These are phyloP conservation scores for Conger conger DNA, from an alignment of 2,113 vertebrate genomes.

Conservation along the genomic window DNA sequence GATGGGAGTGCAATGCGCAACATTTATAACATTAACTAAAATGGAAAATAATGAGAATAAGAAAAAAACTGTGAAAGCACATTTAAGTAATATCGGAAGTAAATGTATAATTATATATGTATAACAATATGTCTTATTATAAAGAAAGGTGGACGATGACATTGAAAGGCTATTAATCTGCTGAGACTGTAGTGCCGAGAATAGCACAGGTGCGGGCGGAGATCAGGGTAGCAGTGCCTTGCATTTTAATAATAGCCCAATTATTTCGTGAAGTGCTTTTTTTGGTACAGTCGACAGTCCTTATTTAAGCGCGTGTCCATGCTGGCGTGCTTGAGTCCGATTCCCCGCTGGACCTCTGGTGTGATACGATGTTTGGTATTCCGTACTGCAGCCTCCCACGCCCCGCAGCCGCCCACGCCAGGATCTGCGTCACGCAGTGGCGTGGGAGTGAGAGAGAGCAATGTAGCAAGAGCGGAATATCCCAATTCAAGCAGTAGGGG, in stretches of 20 bases:
- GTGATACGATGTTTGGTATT: slow-evolving; percentile 49
- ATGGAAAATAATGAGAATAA: not conserved
- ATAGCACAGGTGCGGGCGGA: not conserved
- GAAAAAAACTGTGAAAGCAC: too few species aligned
- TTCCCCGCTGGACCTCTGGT: slow-evolving; percentile 26
- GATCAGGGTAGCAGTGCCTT: not conserved
- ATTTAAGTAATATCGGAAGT: not conserved
- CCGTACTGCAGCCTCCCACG: slow-evolving; percentile 60
- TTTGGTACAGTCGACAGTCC: not conserved
- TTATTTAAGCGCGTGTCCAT: not conserved
- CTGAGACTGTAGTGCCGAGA: not conserved
- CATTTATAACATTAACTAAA: not conserved
- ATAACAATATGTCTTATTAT: not conserved
- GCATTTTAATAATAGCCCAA: not conserved
- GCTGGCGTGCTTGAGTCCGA: not conserved
- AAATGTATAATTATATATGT: not conserved
- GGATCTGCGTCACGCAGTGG: slow-evolving; percentile 69
- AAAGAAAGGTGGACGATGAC: not conserved
- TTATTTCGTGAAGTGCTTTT: not conserved
- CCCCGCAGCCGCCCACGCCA: slow-evolving; percentile 64
- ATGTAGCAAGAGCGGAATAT: slow-evolving; percentile 70
- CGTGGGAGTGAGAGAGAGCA: slow-evolving; percentile 63
- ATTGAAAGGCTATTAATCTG: not conserved
- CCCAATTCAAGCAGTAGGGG: slow-evolving; percentile 64
- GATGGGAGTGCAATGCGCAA: not conserved